A percentile compares a stretch with the other conserved stretches of the same genome.
These are phyloP conservation scores for Sinocyclocheilus grahami DNA, from an alignment of 2,113 vertebrate genomes.

Conservation along the genomic window DNA sequence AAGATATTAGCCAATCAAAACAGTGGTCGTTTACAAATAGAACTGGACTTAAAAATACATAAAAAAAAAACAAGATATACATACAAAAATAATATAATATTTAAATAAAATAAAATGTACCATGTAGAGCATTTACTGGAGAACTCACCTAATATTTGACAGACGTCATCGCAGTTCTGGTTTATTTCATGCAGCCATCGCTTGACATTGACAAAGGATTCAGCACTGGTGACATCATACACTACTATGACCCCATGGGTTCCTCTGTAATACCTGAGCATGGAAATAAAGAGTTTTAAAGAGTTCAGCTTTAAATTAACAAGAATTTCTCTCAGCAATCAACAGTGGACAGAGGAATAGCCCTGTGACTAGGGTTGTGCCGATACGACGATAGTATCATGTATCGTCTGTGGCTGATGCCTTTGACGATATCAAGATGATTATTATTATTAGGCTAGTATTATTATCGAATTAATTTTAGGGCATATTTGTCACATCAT, in stretches of 20 bases:
- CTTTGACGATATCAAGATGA: too few relatives aligned
- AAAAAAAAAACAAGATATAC: too few relatives aligned
- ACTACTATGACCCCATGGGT: conserved; percentile 98
- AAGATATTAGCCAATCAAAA: not conserved
- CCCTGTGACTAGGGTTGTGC: not conserved
- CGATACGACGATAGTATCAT: too few relatives aligned
- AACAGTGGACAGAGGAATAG: not conserved
- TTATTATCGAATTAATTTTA: too few relatives aligned
- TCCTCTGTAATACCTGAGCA: conserved; percentile 92
- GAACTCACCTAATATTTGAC: conserved; percentile 93
- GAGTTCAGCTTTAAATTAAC: not conserved
- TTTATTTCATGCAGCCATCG: conserved; percentile 99
- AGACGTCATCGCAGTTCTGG: conserved; percentile 98
- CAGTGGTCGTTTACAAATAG: not conserved
- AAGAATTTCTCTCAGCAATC: not conserved
- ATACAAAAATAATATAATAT: not conserved
- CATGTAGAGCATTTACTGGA: not conserved
- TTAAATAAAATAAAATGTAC: not conserved
- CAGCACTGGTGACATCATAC: conserved; percentile 96
- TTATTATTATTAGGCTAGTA: too few relatives aligned
- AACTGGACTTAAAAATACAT: not conserved
- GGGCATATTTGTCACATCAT: too few relatives aligned
- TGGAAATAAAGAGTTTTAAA: conserved; percentile 49
- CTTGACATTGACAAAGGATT: conserved; percentile 99
- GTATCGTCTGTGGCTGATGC: too few relatives aligned